A percentile compares a stretch with the other conserved stretches of the same genome.
These are phyloP conservation scores for Drosophila nigromelanica DNA, from an alignment of 1,140 invertebrate genomes.

Conservation along the genomic window DNA sequence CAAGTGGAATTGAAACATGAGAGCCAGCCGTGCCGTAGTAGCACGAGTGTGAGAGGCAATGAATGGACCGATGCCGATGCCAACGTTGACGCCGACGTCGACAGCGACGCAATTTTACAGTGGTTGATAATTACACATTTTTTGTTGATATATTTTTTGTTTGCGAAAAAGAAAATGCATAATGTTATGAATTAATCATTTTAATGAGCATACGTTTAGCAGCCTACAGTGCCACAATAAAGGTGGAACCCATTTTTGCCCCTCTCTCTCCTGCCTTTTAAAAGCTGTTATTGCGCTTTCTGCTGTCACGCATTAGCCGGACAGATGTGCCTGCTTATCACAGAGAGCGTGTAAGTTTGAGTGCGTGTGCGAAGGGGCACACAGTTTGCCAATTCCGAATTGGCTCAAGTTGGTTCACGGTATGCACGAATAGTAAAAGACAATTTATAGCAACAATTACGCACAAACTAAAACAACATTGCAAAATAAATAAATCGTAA, in stretches of 20 bases:
- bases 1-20: too few relatives aligned
- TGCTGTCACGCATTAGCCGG: constrained; percentile 65
- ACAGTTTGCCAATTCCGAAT: not conserved
- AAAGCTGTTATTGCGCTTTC: constrained; percentile 74
- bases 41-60: constrained; percentile 47
- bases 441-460: constrained; percentile 49
- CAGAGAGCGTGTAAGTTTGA: not conserved
- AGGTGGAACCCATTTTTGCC: constrained; percentile 49
- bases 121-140: constrained; percentile 73
- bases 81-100: constrained; percentile 5
- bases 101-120: constrained; percentile 47
- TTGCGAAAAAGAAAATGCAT: constrained; percentile 46
- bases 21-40: constrained; percentile 17
- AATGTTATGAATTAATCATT: constrained; percentile 68
- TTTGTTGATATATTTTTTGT: constrained; percentile 26
- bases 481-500: constrained; percentile 20
- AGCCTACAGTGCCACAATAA: constrained; percentile 35
- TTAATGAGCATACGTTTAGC: constrained; percentile 73
- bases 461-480: constrained; percentile 33
- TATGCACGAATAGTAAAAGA: constrained; percentile 31
- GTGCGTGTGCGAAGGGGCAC: not conserved
- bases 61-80: constrained; percentile 44
- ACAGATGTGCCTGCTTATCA: constrained; percentile 68
- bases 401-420: constrained; percentile 1
- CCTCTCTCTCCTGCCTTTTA: constrained; percentile 38